Evolutionary conservation across 2,113 vertebrate species (phyloP).

Genomic region (Mustela nigripes): DNA sequence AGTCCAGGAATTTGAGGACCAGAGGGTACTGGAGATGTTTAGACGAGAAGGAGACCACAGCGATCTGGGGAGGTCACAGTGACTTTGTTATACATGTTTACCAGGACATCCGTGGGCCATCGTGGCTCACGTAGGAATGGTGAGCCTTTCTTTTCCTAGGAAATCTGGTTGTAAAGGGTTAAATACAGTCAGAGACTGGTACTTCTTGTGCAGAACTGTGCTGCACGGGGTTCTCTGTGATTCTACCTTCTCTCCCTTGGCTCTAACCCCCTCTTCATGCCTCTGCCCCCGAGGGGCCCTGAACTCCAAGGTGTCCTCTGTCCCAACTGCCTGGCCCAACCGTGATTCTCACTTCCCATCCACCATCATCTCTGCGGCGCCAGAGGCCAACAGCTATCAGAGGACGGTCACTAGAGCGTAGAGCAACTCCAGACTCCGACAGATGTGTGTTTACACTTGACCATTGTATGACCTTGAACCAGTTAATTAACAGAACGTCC

Average conservation of each 20-base stretch:
- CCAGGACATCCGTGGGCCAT: neutral
- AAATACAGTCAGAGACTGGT: neutral
- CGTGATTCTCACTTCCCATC: neutral
- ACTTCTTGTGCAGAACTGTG: neutral
- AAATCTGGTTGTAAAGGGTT: neutral
- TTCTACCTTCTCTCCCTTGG: neutral
- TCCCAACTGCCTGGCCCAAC: fast-evolving
- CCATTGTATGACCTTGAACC: neutral
- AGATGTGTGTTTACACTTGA: neutral
- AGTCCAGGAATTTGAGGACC: neutral
- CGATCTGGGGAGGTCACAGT: neutral
- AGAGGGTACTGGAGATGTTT: neutral
- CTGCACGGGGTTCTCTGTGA: neutral
- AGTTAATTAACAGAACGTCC: neutral
- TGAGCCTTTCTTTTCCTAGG: neutral
- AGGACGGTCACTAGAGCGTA: fast-evolving
- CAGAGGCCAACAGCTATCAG: neutral
- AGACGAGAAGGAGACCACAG: neutral
- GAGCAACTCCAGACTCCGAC: neutral
- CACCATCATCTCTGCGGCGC: neutral
- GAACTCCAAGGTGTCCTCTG: neutral
- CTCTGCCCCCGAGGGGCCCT: neutral
- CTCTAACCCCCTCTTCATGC: neutral
- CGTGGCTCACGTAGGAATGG: neutral
- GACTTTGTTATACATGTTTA: neutral